These are phyloP conservation scores for Brachionus sp. DNA, from an alignment of 1,140 invertebrate species.

Conservation along the genomic window DNA sequence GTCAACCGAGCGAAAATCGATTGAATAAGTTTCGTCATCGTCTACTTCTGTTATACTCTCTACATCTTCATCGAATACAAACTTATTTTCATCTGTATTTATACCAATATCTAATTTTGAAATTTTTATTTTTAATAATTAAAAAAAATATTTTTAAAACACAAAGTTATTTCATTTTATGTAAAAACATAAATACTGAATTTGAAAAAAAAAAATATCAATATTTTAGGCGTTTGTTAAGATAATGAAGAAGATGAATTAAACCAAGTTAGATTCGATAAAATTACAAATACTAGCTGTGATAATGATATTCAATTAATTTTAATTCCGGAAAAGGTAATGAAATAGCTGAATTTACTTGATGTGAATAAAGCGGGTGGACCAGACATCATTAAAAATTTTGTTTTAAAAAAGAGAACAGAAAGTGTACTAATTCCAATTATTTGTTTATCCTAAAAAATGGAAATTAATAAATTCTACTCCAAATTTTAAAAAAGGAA, in stretches of 20 bases:
- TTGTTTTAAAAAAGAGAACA: neutral
- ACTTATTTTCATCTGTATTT: neutral
- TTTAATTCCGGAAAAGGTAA: neutral
- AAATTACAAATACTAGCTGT: neutral
- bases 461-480: neutral
- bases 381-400: neutral
- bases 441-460: neutral
- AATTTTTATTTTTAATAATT: neutral
- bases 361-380: neutral
- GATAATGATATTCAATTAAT: neutral
- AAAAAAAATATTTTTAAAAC: neutral
- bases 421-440: neutral
- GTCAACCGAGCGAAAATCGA: neutral
- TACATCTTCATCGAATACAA: neutral
- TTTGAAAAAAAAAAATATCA: no score
- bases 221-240: no score
- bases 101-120: neutral
- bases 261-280: no score
- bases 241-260: no score
- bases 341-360: neutral
- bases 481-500: neutral
- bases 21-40: constrained; percentile 2
- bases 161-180: no score
- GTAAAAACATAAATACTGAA: no score
- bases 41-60: neutral